Evolutionary conservation across 2,888 invertebrate genomes (phyloP), one percentile per base, ranked within the genome.

Genomic region (Polia nebulosa): DNA sequence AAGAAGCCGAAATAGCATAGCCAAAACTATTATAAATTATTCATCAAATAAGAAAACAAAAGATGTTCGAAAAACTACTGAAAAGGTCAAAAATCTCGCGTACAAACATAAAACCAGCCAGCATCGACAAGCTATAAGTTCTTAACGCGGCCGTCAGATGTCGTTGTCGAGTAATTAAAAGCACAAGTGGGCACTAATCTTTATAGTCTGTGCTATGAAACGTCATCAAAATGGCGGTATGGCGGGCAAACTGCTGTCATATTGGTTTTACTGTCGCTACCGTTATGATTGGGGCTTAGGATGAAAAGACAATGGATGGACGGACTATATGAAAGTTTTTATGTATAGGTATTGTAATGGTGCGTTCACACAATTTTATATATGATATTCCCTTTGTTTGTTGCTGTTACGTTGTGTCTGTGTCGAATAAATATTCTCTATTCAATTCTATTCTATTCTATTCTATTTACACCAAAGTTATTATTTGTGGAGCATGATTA

Each of bases 141-240:
- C 44, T 56, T 70, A 66, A 70, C 22, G 44, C 66, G 27, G 5
- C 58, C 80, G 66, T 36, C 84, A 82, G 82, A 84, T 78, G 82
- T 41, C 70, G 67, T 51, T 34, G 60, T 47, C 51, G 67, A 20
- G 65, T 68, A 76, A 83, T 78, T 72, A 81, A 80, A 81, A 61
- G 61, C 29, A 70, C 75, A 77, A 85, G 78, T 78, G 76, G 72
- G 39, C 47, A 81, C 72, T 83, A 75, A 76, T 67, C 49, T 83
- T 84, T 78, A 83, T 70, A 67, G 83, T 60, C 61, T 58, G 47
- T 51, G 72, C 64, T 57, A 53, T 45, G 68, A 69, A 61, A 53
- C 53, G 57, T 63, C 65, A 74, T 65, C 66, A 66, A 66, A 69
- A 63, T 55, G 52, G 51, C 51, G 57, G 27, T 60, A 22, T 45